phyloP scores from a whole-genome alignment of 2,113 vertebrate genomes.

The Vombatus ursinus region DNA sequence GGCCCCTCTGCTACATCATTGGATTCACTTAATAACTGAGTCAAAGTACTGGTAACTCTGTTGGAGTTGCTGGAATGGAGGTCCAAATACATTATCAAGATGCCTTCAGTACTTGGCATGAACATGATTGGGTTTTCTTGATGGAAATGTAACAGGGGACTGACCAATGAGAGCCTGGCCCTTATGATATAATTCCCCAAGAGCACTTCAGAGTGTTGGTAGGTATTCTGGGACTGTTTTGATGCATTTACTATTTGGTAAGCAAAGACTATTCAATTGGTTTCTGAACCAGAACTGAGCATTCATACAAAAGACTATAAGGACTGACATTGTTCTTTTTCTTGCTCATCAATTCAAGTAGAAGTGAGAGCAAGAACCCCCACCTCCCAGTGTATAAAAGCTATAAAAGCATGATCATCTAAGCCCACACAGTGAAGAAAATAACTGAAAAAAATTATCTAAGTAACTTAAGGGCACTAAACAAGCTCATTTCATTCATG shows the following conservation, averaged over 20 bases:
- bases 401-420: not conserved
- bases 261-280: not conserved
- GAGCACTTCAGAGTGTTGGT: not conserved
- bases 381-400: not conserved
- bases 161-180: not conserved
- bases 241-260: not conserved
- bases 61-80: not conserved
- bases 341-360: not conserved
- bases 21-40: not conserved
- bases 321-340: not conserved
- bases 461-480: not conserved
- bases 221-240: not conserved
- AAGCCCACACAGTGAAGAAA: not conserved
- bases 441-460: not conserved
- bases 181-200: not conserved
- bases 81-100: not conserved
- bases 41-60: not conserved
- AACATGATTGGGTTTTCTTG: not conserved
- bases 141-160: not conserved
- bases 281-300: not conserved
- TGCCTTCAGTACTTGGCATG: not conserved
- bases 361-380: not conserved
- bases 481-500: not conserved
- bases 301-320: not conserved
- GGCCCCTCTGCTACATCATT: not conserved